Percentiles rank a stretch among this genome's conserved stretches.
phyloP scores from a whole-genome alignment of 2,888 invertebrate species.

The Coelinius sp. region DNA sequence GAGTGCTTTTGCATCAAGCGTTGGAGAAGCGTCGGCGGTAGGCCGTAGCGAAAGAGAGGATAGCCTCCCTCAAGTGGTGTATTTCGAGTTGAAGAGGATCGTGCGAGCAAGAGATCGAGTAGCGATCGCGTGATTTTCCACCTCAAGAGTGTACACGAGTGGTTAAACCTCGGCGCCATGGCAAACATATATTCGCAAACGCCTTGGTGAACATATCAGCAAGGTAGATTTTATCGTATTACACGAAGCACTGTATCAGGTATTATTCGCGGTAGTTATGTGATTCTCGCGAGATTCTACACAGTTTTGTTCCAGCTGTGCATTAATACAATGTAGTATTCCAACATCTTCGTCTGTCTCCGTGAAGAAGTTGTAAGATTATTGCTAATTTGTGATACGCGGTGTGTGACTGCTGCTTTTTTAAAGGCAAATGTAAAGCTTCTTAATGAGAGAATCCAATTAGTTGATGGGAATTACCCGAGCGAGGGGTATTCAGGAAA shows the following conservation, averaged over 20 bases:
- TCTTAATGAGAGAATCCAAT: conserved; percentile 26
- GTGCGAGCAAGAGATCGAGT: conserved; percentile 33
- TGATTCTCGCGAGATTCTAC: neutral
- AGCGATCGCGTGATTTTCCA: conserved; percentile 46
- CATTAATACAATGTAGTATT: neutral
- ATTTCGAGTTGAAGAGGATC: conserved; percentile 28
- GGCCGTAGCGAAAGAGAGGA: conserved; percentile 43
- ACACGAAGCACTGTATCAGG: neutral
- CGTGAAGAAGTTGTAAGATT: neutral
- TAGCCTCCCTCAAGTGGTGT: conserved; percentile 1
- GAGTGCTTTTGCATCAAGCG: conserved; percentile 14
- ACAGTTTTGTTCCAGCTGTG: neutral
- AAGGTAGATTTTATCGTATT: conserved; percentile 31
- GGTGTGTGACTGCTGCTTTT: neutral
- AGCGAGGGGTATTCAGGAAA: conserved; percentile 3
- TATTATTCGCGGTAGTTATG: neutral
- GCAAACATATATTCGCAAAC: conserved; percentile 38
- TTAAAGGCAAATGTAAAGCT: neutral
- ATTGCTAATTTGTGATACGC: neutral
- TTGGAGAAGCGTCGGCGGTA: conserved; percentile 41
- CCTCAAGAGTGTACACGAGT: conserved; percentile 41
- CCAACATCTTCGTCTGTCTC: neutral
- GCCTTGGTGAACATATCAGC: conserved; percentile 26
- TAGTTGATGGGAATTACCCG: conserved; percentile 11
- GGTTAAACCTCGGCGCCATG: conserved; percentile 38